Evolutionary conservation across 2,888 invertebrate genomes (phyloP).

Genomic region (Cepaea hortensis): DNA sequence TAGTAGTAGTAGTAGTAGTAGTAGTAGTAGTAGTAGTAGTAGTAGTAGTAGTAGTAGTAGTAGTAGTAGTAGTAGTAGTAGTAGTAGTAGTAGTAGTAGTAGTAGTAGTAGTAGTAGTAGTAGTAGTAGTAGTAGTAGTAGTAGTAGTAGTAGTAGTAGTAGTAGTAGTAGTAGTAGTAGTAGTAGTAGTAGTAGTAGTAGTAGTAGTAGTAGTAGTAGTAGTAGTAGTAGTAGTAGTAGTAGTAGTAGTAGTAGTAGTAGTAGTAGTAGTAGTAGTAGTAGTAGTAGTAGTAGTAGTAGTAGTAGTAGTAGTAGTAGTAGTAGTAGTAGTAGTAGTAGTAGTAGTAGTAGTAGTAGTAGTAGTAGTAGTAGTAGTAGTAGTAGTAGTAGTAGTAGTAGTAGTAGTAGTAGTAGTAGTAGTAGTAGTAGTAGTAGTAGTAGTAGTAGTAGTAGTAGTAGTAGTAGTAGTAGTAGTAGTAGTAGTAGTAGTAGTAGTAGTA

Average conservation of each 20-base stretch:
- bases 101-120: conserved; percentile 7
- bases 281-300: neutral
- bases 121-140: conserved; percentile 7
- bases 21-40: conserved; percentile 7
- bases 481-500: conserved; percentile 7
- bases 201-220: too few species aligned
- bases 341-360: conserved; percentile 3
- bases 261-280: conserved; percentile 1
- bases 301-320: too few species aligned
- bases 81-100: conserved; percentile 7
- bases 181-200: too few species aligned
- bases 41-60: neutral
- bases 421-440: conserved; percentile 3
- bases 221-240: too few species aligned
- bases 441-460: conserved; percentile 7
- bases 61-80: conserved; percentile 4
- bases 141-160: too few species aligned
- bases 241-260: conserved; percentile 3
- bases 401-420: conserved; percentile 7
- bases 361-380: conserved; percentile 7
- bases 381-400: neutral
- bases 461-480: neutral
- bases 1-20: conserved; percentile 7
- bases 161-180: too few species aligned
- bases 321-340: too few species aligned